Percentiles rank a stretch among this genome's conserved stretches.
phyloP scores from a whole-genome alignment of 1,140 invertebrate genomes.

The Spodoptera litura region DNA sequence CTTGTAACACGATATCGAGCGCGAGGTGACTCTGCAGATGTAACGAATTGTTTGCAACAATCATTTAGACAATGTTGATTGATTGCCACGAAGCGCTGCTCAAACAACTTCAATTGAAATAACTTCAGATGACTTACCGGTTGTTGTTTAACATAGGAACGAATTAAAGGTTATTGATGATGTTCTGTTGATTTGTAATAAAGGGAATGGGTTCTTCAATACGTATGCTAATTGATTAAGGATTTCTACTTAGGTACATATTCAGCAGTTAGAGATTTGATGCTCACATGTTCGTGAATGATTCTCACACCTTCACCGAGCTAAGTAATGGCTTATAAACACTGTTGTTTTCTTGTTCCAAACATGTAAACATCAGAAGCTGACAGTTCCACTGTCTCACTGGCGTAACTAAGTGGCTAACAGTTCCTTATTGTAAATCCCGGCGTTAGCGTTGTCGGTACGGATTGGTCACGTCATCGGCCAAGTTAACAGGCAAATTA shows the following conservation, averaged over 20 bases:
- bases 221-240: too few species aligned
- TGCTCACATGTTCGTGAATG: slow-evolving; percentile 1
- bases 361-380: slow-evolving; percentile 35
- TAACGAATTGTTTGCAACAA: slow-evolving; percentile 51
- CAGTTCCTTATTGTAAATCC: slow-evolving; percentile 42
- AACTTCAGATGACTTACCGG: not conserved
- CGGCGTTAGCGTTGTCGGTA: slow-evolving; percentile 24
- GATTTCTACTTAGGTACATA: not conserved
- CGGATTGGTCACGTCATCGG: slow-evolving; percentile 63
- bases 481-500: slow-evolving; percentile 65
- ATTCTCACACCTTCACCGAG: not conserved
- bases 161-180: not conserved
- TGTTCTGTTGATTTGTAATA: slow-evolving; percentile 2
- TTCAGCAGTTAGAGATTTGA: not conserved
- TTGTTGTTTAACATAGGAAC: not conserved
- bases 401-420: slow-evolving; percentile 32
- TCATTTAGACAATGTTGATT: slow-evolving; percentile 44
- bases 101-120: slow-evolving; percentile 15
- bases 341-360: slow-evolving; percentile 46
- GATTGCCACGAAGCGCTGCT: slow-evolving; percentile 13
- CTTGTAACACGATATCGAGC: slow-evolving; percentile 42
- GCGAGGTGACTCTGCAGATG: slow-evolving; percentile 40
- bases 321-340: slow-evolving; percentile 34
- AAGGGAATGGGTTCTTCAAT: too few species aligned
- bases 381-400: slow-evolving; percentile 40